Base-by-base conservation (phyloP, 2,797 vertebrate genomes). In the Sternotherus odoratus region DNA sequence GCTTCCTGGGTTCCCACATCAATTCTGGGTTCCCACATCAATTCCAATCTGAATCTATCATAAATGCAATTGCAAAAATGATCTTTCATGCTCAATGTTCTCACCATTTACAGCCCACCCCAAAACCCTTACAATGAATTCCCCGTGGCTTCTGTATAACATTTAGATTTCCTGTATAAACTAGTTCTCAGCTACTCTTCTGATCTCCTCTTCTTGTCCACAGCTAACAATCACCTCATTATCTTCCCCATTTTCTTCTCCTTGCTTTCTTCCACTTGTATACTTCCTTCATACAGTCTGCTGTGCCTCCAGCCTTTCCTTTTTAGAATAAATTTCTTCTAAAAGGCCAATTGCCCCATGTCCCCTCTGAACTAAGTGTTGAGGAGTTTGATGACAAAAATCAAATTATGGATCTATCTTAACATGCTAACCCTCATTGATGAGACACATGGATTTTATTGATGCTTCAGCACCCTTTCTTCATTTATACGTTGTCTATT, bases 341-440 rank as follows among this genome's bases (percentile, higher is more conserved):
- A 82, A 3, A 53, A 30, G 49, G 24, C 19, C n/a, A 57, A 9
- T 46, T 82, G 66, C 36, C 26, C 82, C 75, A 50, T 86, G 77
- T 2, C 0, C 4, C 43, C 60, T 66, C 77, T 83, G 4, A 51
- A 33, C 82, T 49, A 89, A 93, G 46, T 60, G 56, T 26, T 33
- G 80, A 83, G 53, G 36, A 19, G 23, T 69, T 69, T 69, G n/a
- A 69, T 69, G 66, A 12, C 66, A 69, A 69, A 39, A 23, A 39
- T 89, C 77, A 79, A 56, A 85, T 75, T 87, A 89, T 72, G 77
- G 46, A 80, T 92, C 15, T 36, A 80, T 48, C 50, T 90, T 90
- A 82, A 16, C 30, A 46, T 50, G 33, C 79, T 74, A 83, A 85
- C 53, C 72, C 49, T 92, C 77, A 63, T 88, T 95, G 63, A 82